Evolutionary conservation across 2,113 vertebrate species (phyloP), one percentile per base, ranked within the genome.

Genomic region (Dasyornis broadbenti): DNA sequence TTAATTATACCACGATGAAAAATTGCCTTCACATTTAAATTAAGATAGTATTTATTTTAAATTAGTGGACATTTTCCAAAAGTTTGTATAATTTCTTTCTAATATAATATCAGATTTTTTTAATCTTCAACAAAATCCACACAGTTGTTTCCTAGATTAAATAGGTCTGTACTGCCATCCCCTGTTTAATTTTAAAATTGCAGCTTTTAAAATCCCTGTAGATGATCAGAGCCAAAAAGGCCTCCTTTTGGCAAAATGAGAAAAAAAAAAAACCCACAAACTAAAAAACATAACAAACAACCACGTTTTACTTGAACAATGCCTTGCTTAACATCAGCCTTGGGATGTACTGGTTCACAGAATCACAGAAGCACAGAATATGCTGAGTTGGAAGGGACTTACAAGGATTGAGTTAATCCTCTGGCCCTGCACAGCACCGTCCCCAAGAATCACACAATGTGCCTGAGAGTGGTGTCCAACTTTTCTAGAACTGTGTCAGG

Each of bases 111-210:
- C 11, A 30, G 52, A n/a, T 8, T 10, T 50, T 2, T 40, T 50
- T 47, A 3, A 12, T 23, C 39, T 0, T 14, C 30, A 28, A 4
- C 7, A 21, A 13, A 57, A 63, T 0, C 10, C 16, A 0, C 4
- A 1, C 0, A 0, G 9, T 4, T 26, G 9, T 33, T 60, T 31
- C 14, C 15, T 30, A 4, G 2, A 0, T 82, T 65, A 15, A 47
- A 5, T 15, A 20, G 50, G 59, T 77, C 60, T 90, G 79, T 93
- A n/a, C 28, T 86, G 95, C 92, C 96, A 78, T 66, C 94, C 6
- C 7, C 42, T 78, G 96, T 22, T 93, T 23, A 27, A 39, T 22
- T 21, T 71, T 33, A 40, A 77, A 83, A 81, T 28, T 77, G 50
- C 63, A 0, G 31, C 31, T 37, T 17, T 28, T 30, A 28, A 82